Conservation (phyloP, 1,140 invertebrate species). For the Lordiphosa mommai region DNA sequence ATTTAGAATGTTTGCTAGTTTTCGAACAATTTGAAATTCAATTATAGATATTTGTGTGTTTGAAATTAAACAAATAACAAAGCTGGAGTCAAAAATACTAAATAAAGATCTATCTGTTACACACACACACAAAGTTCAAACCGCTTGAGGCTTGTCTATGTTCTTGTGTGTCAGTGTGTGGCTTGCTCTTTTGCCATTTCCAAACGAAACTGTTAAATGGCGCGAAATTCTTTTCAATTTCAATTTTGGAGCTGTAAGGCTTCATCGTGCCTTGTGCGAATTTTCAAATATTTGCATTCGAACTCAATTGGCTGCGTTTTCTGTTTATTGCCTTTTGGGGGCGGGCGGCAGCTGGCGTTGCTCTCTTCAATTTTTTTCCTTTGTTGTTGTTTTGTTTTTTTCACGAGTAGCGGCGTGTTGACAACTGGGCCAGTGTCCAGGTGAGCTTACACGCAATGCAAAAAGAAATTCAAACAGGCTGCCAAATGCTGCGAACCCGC, state of each 20-base stretch:
- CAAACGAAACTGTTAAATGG: conserved; percentile 58
- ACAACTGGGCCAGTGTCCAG: conserved; percentile 29
- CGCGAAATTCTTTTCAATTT: conserved; percentile 72
- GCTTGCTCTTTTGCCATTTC: neutral
- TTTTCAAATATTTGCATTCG: conserved; percentile 69
- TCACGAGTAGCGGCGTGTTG: conserved; percentile 25
- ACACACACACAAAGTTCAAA: neutral
- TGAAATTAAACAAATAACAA: too few relatives aligned
- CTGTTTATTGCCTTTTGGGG: conserved; percentile 65
- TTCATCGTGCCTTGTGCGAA: conserved; percentile 17
- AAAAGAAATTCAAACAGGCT: conserved; percentile 66
- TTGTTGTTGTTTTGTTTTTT: conserved; percentile 17
- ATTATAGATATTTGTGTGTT: too few relatives aligned
- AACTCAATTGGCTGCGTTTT: conserved; percentile 74
- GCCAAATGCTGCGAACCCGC: conserved; percentile 51
- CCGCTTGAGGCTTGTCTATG: conserved; percentile 2
- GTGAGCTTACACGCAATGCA: conserved; percentile 37
- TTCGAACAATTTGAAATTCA: neutral
- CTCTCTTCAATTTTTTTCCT: too few relatives aligned
- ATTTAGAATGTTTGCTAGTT: neutral
- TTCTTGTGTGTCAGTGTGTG: neutral
- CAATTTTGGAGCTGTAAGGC: conserved; percentile 41
- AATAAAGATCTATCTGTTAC: too few relatives aligned
- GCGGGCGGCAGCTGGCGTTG: conserved; percentile 21
- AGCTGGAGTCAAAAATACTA: too few relatives aligned